These are phyloP conservation scores for Dione juno DNA, from an alignment of 2,888 invertebrate species.

Conservation along the genomic window DNA sequence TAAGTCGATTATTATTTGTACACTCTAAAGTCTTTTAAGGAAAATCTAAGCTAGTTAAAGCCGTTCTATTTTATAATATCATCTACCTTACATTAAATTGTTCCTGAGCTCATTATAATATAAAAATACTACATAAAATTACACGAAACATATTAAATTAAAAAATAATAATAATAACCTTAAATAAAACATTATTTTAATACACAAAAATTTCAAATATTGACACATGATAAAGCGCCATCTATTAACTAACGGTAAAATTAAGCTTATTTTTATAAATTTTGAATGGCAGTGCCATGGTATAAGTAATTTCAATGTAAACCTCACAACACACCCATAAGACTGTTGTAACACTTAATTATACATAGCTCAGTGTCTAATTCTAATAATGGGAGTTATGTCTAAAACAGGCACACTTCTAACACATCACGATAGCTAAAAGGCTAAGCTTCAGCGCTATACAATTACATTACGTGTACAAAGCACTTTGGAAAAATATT, in stretches of 20 bases:
- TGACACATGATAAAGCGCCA: slow-evolving; percentile 37
- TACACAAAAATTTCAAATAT: background rate
- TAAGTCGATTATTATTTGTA: slow-evolving; percentile 62
- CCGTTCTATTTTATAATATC: slow-evolving; percentile 71
- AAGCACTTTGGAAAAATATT: slow-evolving; percentile 31
- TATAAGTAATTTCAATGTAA: slow-evolving; percentile 29
- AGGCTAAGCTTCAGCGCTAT: slow-evolving; percentile 59
- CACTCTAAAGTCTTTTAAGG: slow-evolving; percentile 78
- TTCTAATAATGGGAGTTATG: slow-evolving; percentile 51
- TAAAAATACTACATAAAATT: slow-evolving; percentile 16
- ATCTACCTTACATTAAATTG: slow-evolving; percentile 52
- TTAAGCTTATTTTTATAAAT: slow-evolving; percentile 26
- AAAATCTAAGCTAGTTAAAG: slow-evolving; percentile 81
- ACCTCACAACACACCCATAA: slow-evolving; percentile 48
- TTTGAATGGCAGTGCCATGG: slow-evolving; percentile 41
- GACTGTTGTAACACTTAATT: slow-evolving; percentile 40
- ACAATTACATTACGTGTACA: slow-evolving; percentile 18
- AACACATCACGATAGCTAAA: slow-evolving; percentile 69
- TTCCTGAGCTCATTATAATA: slow-evolving; percentile 40
- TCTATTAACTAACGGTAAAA: slow-evolving; percentile 32
- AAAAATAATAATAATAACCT: background rate
- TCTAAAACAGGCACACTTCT: slow-evolving; percentile 72
- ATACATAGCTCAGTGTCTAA: slow-evolving; percentile 44
- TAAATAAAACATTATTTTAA: background rate
- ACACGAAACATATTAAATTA: background rate